Conservation (phyloP, 2,888 invertebrate genomes). For the Anoplius nigerrimus region DNA sequence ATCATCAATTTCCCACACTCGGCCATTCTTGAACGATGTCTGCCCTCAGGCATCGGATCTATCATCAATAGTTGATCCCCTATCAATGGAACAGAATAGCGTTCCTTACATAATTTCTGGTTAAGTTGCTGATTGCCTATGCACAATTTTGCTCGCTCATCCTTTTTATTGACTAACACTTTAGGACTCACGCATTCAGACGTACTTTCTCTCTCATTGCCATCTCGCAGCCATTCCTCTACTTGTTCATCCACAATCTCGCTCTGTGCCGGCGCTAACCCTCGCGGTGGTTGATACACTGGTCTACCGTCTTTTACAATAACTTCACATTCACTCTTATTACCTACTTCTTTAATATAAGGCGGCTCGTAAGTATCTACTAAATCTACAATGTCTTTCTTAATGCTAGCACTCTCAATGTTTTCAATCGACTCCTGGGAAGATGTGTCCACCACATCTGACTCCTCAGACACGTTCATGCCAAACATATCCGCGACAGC, state of each 20-base stretch:
- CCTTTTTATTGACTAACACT: slow-evolving; percentile 54
- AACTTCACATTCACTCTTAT: slow-evolving; percentile 55
- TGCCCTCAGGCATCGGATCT: too few relatives aligned
- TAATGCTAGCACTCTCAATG: slow-evolving; percentile 6
- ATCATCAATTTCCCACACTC: too few relatives aligned
- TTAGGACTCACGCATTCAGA: slow-evolving; percentile 64
- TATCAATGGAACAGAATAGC: slow-evolving; percentile 42
- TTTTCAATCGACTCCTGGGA: slow-evolving; percentile 9
- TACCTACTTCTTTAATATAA: slow-evolving; percentile 20
- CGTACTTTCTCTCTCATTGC: slow-evolving; percentile 52
- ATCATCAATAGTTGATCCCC: slow-evolving; percentile 41
- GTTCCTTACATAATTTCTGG: slow-evolving; percentile 55
- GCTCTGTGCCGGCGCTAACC: slow-evolving; percentile 46
- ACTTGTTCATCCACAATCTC: slow-evolving; percentile 55
- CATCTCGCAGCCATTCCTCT: slow-evolving; percentile 59
- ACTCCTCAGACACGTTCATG: slow-evolving; percentile 17
- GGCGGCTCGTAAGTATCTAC: slow-evolving; percentile 11
- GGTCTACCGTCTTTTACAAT: slow-evolving; percentile 58
- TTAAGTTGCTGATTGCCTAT: slow-evolving; percentile 70
- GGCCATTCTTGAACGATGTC: too few relatives aligned
- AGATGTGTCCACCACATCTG: slow-evolving; percentile 3
- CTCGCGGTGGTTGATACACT: slow-evolving; percentile 50
- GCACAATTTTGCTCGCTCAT: slow-evolving; percentile 54
- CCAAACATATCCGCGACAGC: slow-evolving; percentile 28
- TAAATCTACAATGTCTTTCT: not conserved